These are phyloP conservation scores for Phorcus lineatus DNA, from an alignment of 2,888 invertebrate species.

Conservation along the genomic window DNA sequence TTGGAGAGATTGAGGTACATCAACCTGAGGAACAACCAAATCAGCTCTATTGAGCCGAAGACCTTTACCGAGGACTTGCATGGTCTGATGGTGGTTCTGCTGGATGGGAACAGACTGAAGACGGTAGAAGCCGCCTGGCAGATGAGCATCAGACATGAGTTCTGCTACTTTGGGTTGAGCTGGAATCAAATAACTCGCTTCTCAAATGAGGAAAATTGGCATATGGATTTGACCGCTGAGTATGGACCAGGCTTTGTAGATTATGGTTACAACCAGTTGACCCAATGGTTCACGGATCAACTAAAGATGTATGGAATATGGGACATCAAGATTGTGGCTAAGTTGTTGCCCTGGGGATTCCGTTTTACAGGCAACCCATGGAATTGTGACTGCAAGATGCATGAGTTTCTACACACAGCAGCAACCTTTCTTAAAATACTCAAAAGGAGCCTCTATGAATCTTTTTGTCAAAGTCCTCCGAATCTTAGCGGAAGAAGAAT, in stretches of 20 bases:
- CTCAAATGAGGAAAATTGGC: constrained; percentile 3
- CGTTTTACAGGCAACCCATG: background rate
- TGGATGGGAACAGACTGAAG: background rate
- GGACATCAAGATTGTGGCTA: background rate
- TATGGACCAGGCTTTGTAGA: background rate
- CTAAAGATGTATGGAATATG: background rate
- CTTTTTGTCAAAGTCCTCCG: background rate
- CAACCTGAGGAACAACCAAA: background rate
- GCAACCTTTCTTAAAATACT: background rate
- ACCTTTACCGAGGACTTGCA: background rate
- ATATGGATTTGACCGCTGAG: background rate
- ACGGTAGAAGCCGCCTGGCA: background rate
- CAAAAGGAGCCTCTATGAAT: background rate
- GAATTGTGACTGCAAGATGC: background rate
- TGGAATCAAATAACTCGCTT: background rate
- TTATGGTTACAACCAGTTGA: background rate
- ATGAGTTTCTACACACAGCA: background rate
- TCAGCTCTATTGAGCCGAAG: background rate
- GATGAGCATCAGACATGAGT: background rate
- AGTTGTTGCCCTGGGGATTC: background rate
- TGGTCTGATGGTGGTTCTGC: background rate
- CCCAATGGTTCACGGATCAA: background rate
- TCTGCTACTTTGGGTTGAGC: background rate
- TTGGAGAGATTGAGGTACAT: background rate
- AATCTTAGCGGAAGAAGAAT: background rate